Conservation (phyloP, 2,888 invertebrate species). For the Agapostemon virescens region DNA sequence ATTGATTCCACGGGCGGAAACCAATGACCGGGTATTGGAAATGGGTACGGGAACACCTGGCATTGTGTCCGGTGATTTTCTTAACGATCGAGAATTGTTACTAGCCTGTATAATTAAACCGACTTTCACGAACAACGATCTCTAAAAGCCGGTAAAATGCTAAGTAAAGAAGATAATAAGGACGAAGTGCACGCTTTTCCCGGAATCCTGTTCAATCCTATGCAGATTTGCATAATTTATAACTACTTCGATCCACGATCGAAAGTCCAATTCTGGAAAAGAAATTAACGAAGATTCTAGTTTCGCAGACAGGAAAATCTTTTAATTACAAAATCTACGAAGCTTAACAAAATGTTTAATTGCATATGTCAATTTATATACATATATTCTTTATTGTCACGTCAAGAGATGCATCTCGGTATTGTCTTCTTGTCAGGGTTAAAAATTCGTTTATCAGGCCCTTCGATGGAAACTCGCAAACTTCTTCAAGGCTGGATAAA, state of each 20-base stretch:
- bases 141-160: not conserved
- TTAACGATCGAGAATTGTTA: not conserved
- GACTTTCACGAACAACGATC: not conserved
- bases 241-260: not conserved
- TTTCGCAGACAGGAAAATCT: not conserved
- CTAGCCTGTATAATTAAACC: not conserved
- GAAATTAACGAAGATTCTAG: not conserved
- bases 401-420: too few species aligned
- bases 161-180: not conserved
- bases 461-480: too few species aligned
- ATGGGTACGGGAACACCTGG: not conserved
- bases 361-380: too few species aligned
- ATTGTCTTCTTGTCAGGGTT: too few species aligned
- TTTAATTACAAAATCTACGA: not conserved
- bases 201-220: not conserved
- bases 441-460: not conserved
- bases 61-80: not conserved
- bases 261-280: not conserved
- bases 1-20: not conserved
- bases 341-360: not conserved
- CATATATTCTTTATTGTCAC: too few species aligned
- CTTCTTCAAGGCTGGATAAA: too few species aligned
- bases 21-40: not conserved
- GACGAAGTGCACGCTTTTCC: not conserved
- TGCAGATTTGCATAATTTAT: not conserved